phyloP scores from a whole-genome alignment of 2,797 vertebrate genomes.

The Acanthurus tractus region DNA sequence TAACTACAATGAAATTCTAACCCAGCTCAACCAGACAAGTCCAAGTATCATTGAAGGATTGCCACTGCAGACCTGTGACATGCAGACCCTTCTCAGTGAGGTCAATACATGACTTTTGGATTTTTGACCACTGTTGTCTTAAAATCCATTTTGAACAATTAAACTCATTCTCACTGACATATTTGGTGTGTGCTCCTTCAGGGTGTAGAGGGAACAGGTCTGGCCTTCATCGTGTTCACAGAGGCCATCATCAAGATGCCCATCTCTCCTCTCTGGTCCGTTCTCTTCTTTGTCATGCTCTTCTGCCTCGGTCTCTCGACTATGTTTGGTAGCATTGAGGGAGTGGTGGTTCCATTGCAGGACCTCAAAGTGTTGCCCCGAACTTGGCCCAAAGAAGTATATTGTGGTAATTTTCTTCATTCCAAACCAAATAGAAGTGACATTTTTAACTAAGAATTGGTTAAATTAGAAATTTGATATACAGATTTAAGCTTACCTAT shows the following conservation, averaged over 20 bases:
- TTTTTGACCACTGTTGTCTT: not conserved
- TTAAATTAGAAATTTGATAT: not conserved
- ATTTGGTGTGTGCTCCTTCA: conserved; percentile 54
- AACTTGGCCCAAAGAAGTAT: conserved; percentile 90
- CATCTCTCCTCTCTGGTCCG: conserved; percentile 91
- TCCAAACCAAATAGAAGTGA: not conserved
- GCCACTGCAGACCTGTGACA: conserved; percentile 84
- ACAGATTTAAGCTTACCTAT: not conserved
- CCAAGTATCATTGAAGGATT: conserved; percentile 74
- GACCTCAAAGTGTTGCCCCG: conserved; percentile 88
- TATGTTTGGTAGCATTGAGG: conserved; percentile 96
- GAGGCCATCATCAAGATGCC: conserved; percentile 98
- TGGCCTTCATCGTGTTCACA: conserved; percentile 98
- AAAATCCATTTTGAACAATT: not conserved
- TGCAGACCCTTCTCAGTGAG: conserved; percentile 88
- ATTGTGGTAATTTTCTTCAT: conserved; percentile 85
- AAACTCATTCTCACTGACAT: not conserved
- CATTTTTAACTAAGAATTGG: too few species aligned
- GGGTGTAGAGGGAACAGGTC: conserved; percentile 95
- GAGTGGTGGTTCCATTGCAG: conserved; percentile 90
- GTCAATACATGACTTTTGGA: conserved; percentile 73
- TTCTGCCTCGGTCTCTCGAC: conserved; percentile 97
- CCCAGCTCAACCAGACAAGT: conserved; percentile 78
- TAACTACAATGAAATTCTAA: conserved; percentile 85
- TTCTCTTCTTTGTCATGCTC: conserved; percentile 97